phyloP scores from a whole-genome alignment of 2,113 vertebrate species.

The Aleadryas rufinucha region DNA sequence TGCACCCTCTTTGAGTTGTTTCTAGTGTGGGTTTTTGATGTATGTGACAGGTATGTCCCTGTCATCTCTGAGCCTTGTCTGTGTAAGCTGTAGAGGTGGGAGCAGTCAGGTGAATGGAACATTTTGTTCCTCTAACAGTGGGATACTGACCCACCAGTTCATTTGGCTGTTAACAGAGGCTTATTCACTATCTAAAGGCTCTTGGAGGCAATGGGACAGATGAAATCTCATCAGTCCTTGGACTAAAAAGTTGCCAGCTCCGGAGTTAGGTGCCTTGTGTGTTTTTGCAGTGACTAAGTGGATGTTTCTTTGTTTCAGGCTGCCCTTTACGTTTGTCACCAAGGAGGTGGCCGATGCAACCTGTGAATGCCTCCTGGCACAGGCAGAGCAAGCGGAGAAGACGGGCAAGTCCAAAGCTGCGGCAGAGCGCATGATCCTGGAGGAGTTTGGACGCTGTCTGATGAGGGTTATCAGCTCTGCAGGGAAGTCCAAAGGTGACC shows the following conservation, averaged over 20 bases:
- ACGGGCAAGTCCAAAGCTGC: constrained; percentile 82
- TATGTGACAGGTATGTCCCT: not conserved
- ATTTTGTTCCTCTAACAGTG: accelerated
- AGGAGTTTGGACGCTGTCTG: constrained; percentile 97
- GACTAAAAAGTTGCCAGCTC: not conserved
- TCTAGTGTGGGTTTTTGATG: not conserved
- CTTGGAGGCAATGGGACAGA: not conserved
- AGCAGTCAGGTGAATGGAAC: not conserved
- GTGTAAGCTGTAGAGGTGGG: not conserved
- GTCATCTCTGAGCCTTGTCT: not conserved
- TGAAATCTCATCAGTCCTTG: not conserved
- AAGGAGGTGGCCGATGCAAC: constrained; percentile 96
- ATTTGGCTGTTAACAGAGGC: not conserved
- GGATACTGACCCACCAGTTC: not conserved
- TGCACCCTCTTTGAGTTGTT: not conserved
- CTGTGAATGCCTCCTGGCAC: constrained; percentile 92
- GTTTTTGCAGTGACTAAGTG: not conserved
- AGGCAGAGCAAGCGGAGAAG: constrained; percentile 89
- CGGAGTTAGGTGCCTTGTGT: not conserved
- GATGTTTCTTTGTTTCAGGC: constrained; percentile 67
- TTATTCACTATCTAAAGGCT: not conserved
- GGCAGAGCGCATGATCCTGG: constrained; percentile 91
- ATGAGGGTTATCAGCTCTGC: constrained; percentile 96
- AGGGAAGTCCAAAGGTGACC: constrained; percentile 92
- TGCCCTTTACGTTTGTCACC: constrained; percentile 94